A percentile compares a stretch with the other conserved stretches of the same genome.
Evolutionary conservation across 2,888 invertebrate species (phyloP).

Genomic region (Brachyopa scutellaris): DNA sequence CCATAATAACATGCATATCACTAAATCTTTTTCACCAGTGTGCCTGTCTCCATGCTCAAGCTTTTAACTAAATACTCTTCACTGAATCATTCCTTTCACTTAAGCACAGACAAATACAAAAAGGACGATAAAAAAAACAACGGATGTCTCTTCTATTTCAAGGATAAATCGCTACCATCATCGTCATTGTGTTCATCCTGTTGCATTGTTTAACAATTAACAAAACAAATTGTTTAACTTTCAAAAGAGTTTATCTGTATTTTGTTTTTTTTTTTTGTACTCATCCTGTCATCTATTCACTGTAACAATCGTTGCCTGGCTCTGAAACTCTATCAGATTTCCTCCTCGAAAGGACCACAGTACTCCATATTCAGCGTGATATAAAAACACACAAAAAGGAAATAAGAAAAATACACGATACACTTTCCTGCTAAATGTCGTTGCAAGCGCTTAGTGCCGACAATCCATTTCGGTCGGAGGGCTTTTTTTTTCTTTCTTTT

Average conservation of each 20-base stretch:
- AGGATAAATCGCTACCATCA: constrained; percentile 34
- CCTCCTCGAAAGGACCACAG: constrained; percentile 22
- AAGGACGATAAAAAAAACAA: constrained; percentile 3
- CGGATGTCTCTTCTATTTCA: background rate
- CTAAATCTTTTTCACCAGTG: constrained; percentile 3
- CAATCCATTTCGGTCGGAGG: constrained; percentile 40
- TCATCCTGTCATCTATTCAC: constrained; percentile 5
- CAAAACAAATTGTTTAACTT: constrained; percentile 74
- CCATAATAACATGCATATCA: background rate
- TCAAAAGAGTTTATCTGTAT: constrained; percentile 44
- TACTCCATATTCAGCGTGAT: background rate
- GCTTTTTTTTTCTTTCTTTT: constrained; percentile 6
- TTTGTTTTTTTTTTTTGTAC: constrained; percentile 8
- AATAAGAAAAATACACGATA: constrained; percentile 8
- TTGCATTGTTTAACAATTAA: constrained; percentile 74
- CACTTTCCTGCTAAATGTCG: constrained; percentile 12
- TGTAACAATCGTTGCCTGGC: constrained; percentile 1
- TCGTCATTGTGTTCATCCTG: constrained; percentile 46
- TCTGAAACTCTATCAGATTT: constrained; percentile 32
- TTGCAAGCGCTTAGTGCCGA: constrained; percentile 43
- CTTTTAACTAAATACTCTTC: background rate
- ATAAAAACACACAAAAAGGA: background rate
- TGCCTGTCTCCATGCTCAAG: background rate
- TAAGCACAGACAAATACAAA: background rate
- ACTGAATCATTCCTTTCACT: constrained; percentile 28